phyloP scores from a whole-genome alignment of 23 tunicate genomes.

The Styela plicata region DNA sequence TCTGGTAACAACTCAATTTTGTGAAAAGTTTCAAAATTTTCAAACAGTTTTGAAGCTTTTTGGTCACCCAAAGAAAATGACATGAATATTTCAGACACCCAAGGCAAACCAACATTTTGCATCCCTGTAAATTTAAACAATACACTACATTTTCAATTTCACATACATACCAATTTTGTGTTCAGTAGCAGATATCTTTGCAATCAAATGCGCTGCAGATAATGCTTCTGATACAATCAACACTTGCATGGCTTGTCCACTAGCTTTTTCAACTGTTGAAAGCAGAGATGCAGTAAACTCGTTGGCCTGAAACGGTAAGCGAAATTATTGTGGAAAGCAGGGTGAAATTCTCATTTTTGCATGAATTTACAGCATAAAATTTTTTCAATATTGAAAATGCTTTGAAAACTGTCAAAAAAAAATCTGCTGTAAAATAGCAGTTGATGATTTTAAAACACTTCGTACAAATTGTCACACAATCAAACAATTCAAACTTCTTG shows the following conservation, averaged over 20 bases:
- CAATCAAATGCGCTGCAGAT: slow-evolving; percentile 40
- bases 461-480: too few species aligned
- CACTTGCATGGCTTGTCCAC: slow-evolving; percentile 44
- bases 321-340: too few species aligned
- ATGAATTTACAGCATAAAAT: too few species aligned
- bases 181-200: slow-evolving; percentile 42
- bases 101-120: not conserved
- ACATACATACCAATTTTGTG: slow-evolving; percentile 45
- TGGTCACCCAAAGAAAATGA: not conserved
- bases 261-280: slow-evolving; percentile 59
- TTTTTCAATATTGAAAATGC: too few species aligned
- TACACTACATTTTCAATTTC: not conserved
- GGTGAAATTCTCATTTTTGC: too few species aligned
- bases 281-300: slow-evolving; percentile 40
- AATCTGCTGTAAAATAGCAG: too few species aligned
- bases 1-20: too few species aligned
- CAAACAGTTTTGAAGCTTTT: too few species aligned
- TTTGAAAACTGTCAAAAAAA: too few species aligned
- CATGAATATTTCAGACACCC: not conserved
- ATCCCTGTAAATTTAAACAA: not conserved
- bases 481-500: too few species aligned
- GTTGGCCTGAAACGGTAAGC: slow-evolving; percentile 62
- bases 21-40: too few species aligned
- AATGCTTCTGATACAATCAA: slow-evolving; percentile 62
- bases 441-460: too few species aligned